Conservation (phyloP, 1,140 invertebrate species). For the Pteromalus puparum region DNA sequence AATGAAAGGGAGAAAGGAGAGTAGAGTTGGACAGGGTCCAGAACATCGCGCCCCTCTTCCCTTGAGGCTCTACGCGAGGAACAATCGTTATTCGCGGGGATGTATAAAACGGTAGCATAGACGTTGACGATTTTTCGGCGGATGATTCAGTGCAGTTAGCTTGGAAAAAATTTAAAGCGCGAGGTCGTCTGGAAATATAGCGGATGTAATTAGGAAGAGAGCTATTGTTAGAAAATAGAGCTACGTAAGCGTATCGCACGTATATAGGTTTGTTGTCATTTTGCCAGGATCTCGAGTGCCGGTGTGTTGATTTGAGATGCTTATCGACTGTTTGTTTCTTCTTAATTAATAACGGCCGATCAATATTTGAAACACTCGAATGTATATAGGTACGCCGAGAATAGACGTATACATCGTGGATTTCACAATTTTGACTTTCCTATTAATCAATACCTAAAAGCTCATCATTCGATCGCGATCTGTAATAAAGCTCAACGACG, state of each 20-base stretch:
- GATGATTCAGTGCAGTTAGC: neutral
- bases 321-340: neutral
- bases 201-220: neutral
- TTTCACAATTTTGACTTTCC: no score
- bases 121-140: slow-evolving; percentile 35
- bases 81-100: slow-evolving; percentile 52
- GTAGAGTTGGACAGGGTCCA: neutral
- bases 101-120: no score
- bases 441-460: no score
- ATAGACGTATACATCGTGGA: neutral
- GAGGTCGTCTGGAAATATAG: no score
- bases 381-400: neutral
- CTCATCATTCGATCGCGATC: no score
- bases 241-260: neutral
- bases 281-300: slow-evolving; percentile 22
- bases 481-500: no score
- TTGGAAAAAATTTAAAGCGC: neutral
- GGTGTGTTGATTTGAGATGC: slow-evolving; percentile 20
- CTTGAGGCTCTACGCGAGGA: slow-evolving; percentile 9
- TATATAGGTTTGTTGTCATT: neutral
- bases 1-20: slow-evolving; percentile 5
- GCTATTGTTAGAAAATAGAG: neutral
- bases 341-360: neutral
- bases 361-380: neutral
- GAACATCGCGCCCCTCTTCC: neutral